Evolutionary conservation across 2,113 vertebrate genomes (phyloP), one percentile per base, ranked within the genome.

Genomic region (Larimichthys crocea): DNA sequence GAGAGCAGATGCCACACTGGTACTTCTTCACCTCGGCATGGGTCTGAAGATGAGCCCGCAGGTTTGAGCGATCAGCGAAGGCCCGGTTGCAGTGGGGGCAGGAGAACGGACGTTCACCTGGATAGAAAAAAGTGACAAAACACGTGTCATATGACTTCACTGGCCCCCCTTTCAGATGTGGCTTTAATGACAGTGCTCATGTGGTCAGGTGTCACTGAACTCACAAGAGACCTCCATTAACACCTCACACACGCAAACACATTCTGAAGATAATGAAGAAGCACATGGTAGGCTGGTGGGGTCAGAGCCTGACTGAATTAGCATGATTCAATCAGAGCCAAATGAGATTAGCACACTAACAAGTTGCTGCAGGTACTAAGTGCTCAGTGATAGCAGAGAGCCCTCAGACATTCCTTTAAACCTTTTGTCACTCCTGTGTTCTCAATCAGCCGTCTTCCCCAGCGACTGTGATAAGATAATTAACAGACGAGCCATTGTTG

Each of bases 1-100:
- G 96, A 62, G 97, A 96, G 71, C 98, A 99, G 63, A 95, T 94
- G 90, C 94, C 88, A 78, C 98, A 99, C 80, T 98, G 98, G 93
- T 99, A 99, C 93, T 98, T 99, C 95, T 99, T 99, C 83, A 99
- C 97, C 42, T 99, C 97, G 0, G 97, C 97, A 80, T 99, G 98
- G 50, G 98, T 99, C 96, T 99, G 98, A 90, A 99, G 96, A 80
- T 99, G 98, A n/a, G 98, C 98, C 1, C 98, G 95, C 88, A 99
- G 96, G 94, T 99, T 99, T 82, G 98, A 99, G 87, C 98, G 97
- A 94, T 99, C 98, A 0, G 98, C 98, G 1, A 99, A 99, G 68
- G 98, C 98, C 2, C 98, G 94, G 94, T 95, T 99, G 94, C 98
- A 99, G 89, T 98, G 97, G 9, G 97, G 95, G 92, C 98, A 99